A percentile compares a stretch with the other conserved stretches of the same genome.
Evolutionary conservation across 2,113 vertebrate genomes (phyloP).

Genomic region (Vulpes vulpes): DNA sequence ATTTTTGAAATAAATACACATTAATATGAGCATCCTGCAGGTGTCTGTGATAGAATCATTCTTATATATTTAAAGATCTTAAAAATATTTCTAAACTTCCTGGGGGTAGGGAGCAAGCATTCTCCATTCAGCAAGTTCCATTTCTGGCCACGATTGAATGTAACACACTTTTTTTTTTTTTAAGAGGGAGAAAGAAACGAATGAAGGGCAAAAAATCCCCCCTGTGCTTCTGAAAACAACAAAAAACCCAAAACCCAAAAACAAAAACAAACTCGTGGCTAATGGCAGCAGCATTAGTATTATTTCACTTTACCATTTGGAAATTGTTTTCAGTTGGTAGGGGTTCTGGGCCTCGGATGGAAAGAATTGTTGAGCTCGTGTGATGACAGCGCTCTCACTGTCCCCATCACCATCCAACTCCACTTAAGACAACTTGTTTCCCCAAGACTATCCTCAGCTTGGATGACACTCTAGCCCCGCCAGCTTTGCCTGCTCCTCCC

Average conservation of each 20-base stretch:
- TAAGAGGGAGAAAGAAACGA: not conserved
- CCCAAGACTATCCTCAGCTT: not conserved
- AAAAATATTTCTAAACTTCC: not conserved
- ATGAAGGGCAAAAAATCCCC: not conserved
- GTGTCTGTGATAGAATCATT: not conserved
- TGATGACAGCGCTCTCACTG: not conserved
- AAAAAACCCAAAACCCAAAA: not conserved
- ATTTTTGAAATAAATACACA: not conserved
- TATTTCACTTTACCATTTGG: not conserved
- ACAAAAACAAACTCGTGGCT: not conserved
- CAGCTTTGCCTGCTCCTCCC: rapidly evolving
- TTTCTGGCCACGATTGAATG: slow-evolving; percentile 1
- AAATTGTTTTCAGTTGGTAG: not conserved
- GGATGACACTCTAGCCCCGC: not conserved
- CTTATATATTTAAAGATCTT: slow-evolving; percentile 19
- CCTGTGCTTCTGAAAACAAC: not conserved
- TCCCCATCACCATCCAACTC: not conserved
- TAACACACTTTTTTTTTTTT: not conserved
- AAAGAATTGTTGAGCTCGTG: not conserved
- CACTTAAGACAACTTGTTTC: not conserved
- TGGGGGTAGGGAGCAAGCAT: not conserved
- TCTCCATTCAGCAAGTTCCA: not conserved
- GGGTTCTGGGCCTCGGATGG: not conserved
- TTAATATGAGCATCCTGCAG: not conserved
- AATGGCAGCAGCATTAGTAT: not conserved